Percentiles rank a stretch among this genome's conserved stretches.
Evolutionary conservation across 1,140 invertebrate genomes (phyloP).

Genomic region (Vollenhovia emeryi): DNA sequence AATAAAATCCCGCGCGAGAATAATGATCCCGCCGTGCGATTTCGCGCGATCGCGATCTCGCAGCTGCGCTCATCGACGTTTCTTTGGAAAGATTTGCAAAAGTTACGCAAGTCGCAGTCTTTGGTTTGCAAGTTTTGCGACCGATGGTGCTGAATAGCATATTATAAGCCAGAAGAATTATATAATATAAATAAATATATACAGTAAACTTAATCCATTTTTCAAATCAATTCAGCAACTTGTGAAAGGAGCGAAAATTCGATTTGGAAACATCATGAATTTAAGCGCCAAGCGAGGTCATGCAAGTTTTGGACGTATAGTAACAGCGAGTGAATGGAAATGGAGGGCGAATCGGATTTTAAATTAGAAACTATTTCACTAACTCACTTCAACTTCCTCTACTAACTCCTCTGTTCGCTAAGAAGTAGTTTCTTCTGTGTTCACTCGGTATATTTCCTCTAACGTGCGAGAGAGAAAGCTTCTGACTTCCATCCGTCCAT

Average conservation of each 20-base stretch:
- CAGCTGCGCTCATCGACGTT: neutral
- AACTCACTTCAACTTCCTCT: constrained; percentile 54
- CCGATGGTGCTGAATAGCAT: no score
- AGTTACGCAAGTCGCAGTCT: constrained; percentile 9
- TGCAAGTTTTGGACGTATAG: constrained; percentile 32
- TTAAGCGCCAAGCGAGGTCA: constrained; percentile 26
- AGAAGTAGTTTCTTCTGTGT: constrained; percentile 44
- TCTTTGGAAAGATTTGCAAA: neutral
- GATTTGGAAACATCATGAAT: constrained; percentile 48
- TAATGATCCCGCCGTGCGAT: constrained; percentile 32
- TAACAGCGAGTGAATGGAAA: constrained; percentile 45
- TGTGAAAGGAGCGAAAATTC: constrained; percentile 17
- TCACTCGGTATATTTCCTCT: constrained; percentile 20
- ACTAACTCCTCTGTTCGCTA: constrained; percentile 37
- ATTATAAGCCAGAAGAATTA: no score
- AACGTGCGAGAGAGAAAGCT: neutral
- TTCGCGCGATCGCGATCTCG: neutral
- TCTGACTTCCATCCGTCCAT: constrained; percentile 6
- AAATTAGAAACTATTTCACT: constrained; percentile 56
- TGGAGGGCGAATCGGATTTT: constrained; percentile 54
- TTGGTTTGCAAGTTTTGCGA: neutral
- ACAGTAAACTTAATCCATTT: neutral
- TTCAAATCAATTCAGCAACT: constrained; percentile 15
- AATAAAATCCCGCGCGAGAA: constrained; percentile 50
- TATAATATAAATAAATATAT: neutral